phyloP scores from a whole-genome alignment of 2,888 invertebrate species.

The Sylvicola fuscatus region DNA sequence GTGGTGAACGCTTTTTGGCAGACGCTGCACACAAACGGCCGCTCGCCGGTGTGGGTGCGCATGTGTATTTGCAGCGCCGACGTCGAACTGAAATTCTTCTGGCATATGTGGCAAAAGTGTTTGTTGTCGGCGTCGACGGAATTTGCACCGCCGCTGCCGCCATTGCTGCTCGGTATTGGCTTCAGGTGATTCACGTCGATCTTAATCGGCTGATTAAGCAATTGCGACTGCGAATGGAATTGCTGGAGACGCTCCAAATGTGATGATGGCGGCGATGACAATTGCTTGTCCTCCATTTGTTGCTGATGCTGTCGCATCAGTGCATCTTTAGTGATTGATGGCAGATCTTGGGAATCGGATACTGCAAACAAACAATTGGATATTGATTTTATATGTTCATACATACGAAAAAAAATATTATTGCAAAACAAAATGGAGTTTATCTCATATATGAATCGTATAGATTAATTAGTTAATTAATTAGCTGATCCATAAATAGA shows the following conservation, averaged over 20 bases:
- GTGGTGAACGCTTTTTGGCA: conserved; percentile 95
- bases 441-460: too few relatives aligned
- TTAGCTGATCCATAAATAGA: too few relatives aligned
- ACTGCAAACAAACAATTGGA: too few relatives aligned
- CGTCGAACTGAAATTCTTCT: conserved; percentile 95
- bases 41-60: conserved; percentile 97
- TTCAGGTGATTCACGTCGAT: neutral
- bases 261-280: conserved; percentile 2
- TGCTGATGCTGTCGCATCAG: neutral
- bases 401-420: too few relatives aligned
- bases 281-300: conserved; percentile 1
- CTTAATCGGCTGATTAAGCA: conserved; percentile 4
- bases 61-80: conserved; percentile 98
- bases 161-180: neutral
- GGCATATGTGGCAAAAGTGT: conserved; percentile 94
- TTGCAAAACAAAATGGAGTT: too few relatives aligned
- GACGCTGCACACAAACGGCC: conserved; percentile 88
- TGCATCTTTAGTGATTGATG: conserved; percentile 3
- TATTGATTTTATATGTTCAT: too few relatives aligned
- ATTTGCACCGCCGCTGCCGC: neutral
- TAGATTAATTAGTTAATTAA: too few relatives aligned
- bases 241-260: conserved; percentile 6
- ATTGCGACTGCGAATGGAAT: conserved; percentile 4
- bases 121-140: conserved; percentile 28
- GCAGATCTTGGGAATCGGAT: too few relatives aligned